These are phyloP conservation scores for Lypha dubia DNA, from an alignment of 2,888 invertebrate species.

Conservation along the genomic window DNA sequence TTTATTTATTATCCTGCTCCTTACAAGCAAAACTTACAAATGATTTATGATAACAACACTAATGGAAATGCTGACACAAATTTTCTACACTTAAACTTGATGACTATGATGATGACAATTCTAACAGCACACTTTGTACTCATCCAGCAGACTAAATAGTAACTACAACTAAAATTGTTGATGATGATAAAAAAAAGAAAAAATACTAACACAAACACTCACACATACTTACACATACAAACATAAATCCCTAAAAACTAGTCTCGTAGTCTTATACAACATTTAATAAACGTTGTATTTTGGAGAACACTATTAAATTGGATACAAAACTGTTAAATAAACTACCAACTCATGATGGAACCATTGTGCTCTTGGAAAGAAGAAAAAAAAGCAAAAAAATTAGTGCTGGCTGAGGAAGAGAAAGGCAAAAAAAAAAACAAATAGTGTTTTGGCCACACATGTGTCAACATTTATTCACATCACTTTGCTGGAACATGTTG, in stretches of 20 bases:
- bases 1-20: constrained; percentile 61
- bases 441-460: constrained; percentile 72
- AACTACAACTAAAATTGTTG: constrained; percentile 37
- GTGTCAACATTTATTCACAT: constrained; percentile 79
- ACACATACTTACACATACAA: background rate
- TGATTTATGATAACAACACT: constrained; percentile 71
- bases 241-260: constrained; percentile 4
- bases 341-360: constrained; percentile 70
- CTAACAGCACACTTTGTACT: constrained; percentile 59
- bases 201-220: background rate
- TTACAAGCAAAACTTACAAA: constrained; percentile 59
- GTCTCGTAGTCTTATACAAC: constrained; percentile 41
- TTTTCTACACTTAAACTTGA: constrained; percentile 71
- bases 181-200: constrained; percentile 6
- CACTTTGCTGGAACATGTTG: constrained; percentile 76
- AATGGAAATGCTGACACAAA: constrained; percentile 73
- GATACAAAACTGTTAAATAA: constrained; percentile 69
- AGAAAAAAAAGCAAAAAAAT: constrained; percentile 20
- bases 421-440: constrained; percentile 38
- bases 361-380: constrained; percentile 44
- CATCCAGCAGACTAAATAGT: constrained; percentile 51
- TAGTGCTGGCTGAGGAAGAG: constrained; percentile 11
- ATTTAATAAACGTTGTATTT: constrained; percentile 69
- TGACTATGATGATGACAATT: constrained; percentile 71
- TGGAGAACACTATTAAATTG: constrained; percentile 68